Percentiles rank a stretch among this genome's conserved stretches.
These are phyloP conservation scores for Gonatopus flavifemur DNA, from an alignment of 1,140 invertebrate species.

Conservation along the genomic window DNA sequence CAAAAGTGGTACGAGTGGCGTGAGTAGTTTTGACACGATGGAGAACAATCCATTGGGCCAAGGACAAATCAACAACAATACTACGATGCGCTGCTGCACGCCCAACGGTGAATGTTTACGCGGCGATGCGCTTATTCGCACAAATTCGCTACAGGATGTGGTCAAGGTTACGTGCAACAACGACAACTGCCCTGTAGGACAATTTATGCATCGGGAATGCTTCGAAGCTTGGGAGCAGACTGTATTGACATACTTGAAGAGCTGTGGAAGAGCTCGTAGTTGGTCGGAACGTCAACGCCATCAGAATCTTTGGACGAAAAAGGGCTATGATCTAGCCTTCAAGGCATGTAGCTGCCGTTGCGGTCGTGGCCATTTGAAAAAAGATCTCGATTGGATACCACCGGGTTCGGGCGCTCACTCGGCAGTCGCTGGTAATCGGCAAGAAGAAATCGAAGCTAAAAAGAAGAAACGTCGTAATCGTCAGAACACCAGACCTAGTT, in stretches of 20 bases:
- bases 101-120: conserved; percentile 77
- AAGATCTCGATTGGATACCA: conserved; percentile 89
- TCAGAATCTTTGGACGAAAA: conserved; percentile 97
- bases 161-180: conserved; percentile 95
- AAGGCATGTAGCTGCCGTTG: conserved; percentile 87
- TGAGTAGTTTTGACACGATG: too few species aligned
- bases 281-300: conserved; percentile 93
- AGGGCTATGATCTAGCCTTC: conserved; percentile 92
- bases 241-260: conserved; percentile 84
- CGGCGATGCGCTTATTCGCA: conserved; percentile 66
- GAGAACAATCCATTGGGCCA: conserved; percentile 22
- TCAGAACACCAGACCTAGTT: conserved; percentile 64
- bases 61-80: conserved; percentile 22
- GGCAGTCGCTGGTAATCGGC: conserved; percentile 48
- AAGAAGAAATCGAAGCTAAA: conserved; percentile 64
- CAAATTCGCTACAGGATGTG: conserved; percentile 75
- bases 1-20: conserved; percentile 50
- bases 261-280: conserved; percentile 83
- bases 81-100: conserved; percentile 74
- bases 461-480: conserved; percentile 74
- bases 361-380: conserved; percentile 88
- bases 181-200: conserved; percentile 81
- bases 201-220: conserved; percentile 94
- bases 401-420: conserved; percentile 61
- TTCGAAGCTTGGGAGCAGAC: conserved; percentile 91